phyloP scores from a whole-genome alignment of 2,113 vertebrate genomes.

The Crotalus helleri region DNA sequence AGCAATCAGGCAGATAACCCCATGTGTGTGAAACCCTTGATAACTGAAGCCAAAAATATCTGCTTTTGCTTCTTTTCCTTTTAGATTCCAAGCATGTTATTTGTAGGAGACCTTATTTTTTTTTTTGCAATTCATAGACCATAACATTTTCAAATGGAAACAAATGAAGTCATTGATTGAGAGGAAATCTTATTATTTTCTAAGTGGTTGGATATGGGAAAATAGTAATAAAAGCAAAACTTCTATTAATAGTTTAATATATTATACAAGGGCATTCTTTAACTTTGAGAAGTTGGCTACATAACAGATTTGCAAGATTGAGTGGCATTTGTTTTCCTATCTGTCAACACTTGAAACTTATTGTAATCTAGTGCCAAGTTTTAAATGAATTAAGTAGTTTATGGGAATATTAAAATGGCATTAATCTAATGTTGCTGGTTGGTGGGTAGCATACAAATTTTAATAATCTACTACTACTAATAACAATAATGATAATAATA shows the following conservation, averaged over 20 bases:
- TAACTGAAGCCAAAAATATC: neutral
- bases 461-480: neutral
- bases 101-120: neutral
- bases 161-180: slow-evolving; percentile 51
- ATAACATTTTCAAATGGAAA: slow-evolving; percentile 37
- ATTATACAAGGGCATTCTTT: slow-evolving; percentile 37
- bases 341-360: slow-evolving; percentile 78
- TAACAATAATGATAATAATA: neutral
- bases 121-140: neutral
- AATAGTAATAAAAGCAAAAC: slow-evolving; percentile 42
- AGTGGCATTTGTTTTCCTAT: slow-evolving; percentile 70
- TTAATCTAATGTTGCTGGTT: slow-evolving; percentile 58
- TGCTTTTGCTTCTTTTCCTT: neutral
- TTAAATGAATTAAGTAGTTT: slow-evolving; percentile 69
- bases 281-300: slow-evolving; percentile 53
- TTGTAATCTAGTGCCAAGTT: slow-evolving; percentile 68
- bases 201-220: slow-evolving; percentile 53
- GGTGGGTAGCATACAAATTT: neutral
- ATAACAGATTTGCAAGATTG: slow-evolving; percentile 64
- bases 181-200: slow-evolving; percentile 39
- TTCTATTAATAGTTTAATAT: slow-evolving; percentile 66
- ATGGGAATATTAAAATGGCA: slow-evolving; percentile 77
- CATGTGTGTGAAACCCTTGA: neutral
- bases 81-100: neutral
- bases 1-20: neutral